Base-by-base conservation (phyloP, 2,113 vertebrate species). In the Mesitornis unicolor region DNA sequence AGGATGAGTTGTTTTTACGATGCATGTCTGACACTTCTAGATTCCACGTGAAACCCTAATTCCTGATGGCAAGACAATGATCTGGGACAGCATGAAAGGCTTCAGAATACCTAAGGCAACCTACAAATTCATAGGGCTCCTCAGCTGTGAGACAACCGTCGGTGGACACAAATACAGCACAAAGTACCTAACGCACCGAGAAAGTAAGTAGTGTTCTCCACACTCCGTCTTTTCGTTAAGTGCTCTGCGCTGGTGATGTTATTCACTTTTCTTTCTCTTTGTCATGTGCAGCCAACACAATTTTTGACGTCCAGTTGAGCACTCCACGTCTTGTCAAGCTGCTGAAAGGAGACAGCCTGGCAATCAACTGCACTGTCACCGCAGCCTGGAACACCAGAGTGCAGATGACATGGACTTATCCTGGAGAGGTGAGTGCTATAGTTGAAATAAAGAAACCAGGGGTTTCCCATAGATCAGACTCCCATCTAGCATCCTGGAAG, bases 311-410 rank as follows among this genome's bases (percentile, higher is more conserved):
- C 40, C 98, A 98, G 51, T 97, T 99, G 89, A 99, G 98, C 97
- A 97, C 96, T 53, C 98, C 98, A 0, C 97, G 96, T 31, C 97
- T 98, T 2, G 97, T 99, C 86, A 98, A 97, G 80, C 36, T 98
- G 19, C 96, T 99, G 56, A 98, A 95, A 86, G 99, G 98, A 28
- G 97, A 98, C 24, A 98, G 84, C 11, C 97, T 99, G 31, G 98
- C 95, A 7, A 97, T 99, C 82, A 99, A 99, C 97, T 99, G 99
- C 87, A 99, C 98, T 0, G 98, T 99, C 40, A 99, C 98, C 0
- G 98, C 98, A 9, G 98, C 98, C 65, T 96, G 98, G 94, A 99
- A 99, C 98, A 98, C 99, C 15, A 98, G 99, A 97, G 99, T 99
- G 75, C 98, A 98, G 60, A 99, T 99, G 92, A 98, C 94, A 15